Evolutionary conservation across 30 jellyfish, hydroid and myxozoan genomes (phyloP).

Genomic region (Catostylus mosaicus): DNA sequence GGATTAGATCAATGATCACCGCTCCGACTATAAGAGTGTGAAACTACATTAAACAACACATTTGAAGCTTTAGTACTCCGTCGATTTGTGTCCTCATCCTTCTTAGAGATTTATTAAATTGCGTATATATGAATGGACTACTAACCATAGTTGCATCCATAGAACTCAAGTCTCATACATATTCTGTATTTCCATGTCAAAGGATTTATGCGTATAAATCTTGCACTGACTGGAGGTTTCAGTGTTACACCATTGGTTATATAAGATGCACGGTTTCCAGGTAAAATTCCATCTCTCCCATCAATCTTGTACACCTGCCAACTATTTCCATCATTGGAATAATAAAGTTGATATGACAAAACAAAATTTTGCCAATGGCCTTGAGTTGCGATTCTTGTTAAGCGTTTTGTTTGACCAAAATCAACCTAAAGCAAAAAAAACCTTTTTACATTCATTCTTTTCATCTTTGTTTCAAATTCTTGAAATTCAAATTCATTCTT

Average conservation of each 20-base stretch:
- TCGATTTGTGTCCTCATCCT: no score
- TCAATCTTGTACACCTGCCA: constrained; percentile 72
- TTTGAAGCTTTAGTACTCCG: no score
- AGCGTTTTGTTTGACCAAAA: constrained; percentile 56
- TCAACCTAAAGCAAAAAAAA: constrained; percentile 58
- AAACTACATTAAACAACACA: background rate
- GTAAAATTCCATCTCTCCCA: constrained; percentile 62
- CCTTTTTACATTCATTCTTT: no score
- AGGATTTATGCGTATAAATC: constrained; percentile 77
- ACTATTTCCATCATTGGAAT: constrained; percentile 71
- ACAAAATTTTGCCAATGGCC: constrained; percentile 65
- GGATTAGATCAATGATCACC: no score
- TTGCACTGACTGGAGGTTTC: constrained; percentile 55
- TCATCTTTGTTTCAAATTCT: background rate
- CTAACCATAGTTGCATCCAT: constrained; percentile 92
- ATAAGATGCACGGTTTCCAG: constrained; percentile 73
- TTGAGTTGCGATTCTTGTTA: constrained; percentile 78
- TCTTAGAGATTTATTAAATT: no score
- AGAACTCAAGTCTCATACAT: constrained; percentile 82
- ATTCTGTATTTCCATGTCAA: constrained; percentile 60
- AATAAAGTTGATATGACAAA: constrained; percentile 54
- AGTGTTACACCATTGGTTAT: constrained; percentile 69
- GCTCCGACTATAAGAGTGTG: no score
- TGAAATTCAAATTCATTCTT: no score
- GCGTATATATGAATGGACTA: no score